Evolutionary conservation across 2,797 vertebrate genomes (phyloP).

Genomic region (Denticeps clupeoides): DNA sequence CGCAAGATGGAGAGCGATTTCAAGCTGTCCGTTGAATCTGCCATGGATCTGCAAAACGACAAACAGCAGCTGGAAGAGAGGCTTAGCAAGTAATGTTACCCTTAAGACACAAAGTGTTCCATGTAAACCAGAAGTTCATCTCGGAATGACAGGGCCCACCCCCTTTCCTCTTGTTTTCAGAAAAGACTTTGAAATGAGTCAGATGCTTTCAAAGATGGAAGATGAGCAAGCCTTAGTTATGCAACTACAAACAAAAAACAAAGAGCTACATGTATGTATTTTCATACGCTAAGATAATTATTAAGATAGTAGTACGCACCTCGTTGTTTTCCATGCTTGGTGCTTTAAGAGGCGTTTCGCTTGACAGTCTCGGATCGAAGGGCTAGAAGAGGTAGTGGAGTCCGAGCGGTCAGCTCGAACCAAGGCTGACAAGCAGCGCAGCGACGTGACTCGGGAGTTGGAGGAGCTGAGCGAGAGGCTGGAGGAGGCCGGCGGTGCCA

Average conservation of each 20-base stretch:
- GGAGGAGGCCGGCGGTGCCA: conserved; percentile 79
- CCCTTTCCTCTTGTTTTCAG: conserved; percentile 40
- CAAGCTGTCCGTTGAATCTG: conserved; percentile 73
- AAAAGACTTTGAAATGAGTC: conserved; percentile 76
- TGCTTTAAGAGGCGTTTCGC: background rate
- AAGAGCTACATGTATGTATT: conserved; percentile 73
- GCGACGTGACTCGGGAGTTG: conserved; percentile 72
- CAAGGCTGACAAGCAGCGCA: conserved; percentile 80
- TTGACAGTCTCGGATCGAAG: conserved; percentile 73
- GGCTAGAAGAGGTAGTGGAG: conserved; percentile 84
- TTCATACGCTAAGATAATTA: background rate
- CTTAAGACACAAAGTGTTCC: background rate
- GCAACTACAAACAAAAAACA: conserved; percentile 83
- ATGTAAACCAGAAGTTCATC: background rate
- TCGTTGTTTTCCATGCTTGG: background rate
- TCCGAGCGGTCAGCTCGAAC: conserved; percentile 68
- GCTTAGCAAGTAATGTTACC: conserved; percentile 69
- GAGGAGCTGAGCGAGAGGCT: conserved; percentile 83
- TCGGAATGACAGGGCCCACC: too few species aligned
- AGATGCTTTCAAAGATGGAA: conserved; percentile 74
- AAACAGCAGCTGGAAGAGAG: conserved; percentile 80
- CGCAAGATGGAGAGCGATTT: conserved; percentile 85
- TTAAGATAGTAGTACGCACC: background rate
- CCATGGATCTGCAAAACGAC: conserved; percentile 73
- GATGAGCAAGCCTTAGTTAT: conserved; percentile 68